A percentile compares a stretch with the other conserved stretches of the same genome.
Evolutionary conservation across 2,888 invertebrate species (phyloP).

Genomic region (Auanema freiburgensis): DNA sequence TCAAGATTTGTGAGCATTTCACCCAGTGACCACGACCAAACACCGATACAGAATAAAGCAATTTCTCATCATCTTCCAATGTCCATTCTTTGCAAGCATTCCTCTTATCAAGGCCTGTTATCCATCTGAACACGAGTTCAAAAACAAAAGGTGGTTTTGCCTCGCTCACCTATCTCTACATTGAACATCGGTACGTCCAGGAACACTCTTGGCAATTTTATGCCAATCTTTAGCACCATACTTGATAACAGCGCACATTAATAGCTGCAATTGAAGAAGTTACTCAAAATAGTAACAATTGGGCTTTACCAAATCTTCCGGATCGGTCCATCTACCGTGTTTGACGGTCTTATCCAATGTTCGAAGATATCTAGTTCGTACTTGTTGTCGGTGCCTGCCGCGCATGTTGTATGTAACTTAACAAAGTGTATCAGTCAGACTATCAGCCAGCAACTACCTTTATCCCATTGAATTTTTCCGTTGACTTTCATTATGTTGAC

Average conservation of each 20-base stretch:
- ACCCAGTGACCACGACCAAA: conserved; percentile 67
- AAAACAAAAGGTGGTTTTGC: not conserved
- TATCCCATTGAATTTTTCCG: conserved; percentile 77
- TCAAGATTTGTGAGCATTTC: conserved; percentile 34
- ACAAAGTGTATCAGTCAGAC: not conserved
- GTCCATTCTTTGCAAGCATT: conserved; percentile 70
- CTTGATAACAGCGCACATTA: conserved; percentile 44
- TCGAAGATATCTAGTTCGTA: conserved; percentile 46
- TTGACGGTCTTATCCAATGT: conserved; percentile 44
- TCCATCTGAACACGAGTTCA: conserved; percentile 33
- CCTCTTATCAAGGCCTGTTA: conserved; percentile 41
- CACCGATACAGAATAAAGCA: conserved; percentile 73
- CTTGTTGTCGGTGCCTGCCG: conserved; percentile 48
- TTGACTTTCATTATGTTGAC: conserved; percentile 73
- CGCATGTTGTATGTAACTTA: conserved; percentile 58
- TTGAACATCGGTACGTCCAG: conserved; percentile 61
- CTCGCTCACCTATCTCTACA: conserved; percentile 64
- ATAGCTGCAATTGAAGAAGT: conserved; percentile 43
- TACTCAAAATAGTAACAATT: not conserved
- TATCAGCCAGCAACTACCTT: conserved; percentile 55
- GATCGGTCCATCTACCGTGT: conserved; percentile 57
- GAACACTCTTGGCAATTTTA: conserved; percentile 60
- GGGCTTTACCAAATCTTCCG: conserved; percentile 49
- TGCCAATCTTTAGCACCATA: conserved; percentile 50
- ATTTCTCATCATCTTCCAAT: conserved; percentile 73